These are phyloP conservation scores for Prionchulus punctatus DNA, from an alignment of 2,888 invertebrate species.

Conservation along the genomic window DNA sequence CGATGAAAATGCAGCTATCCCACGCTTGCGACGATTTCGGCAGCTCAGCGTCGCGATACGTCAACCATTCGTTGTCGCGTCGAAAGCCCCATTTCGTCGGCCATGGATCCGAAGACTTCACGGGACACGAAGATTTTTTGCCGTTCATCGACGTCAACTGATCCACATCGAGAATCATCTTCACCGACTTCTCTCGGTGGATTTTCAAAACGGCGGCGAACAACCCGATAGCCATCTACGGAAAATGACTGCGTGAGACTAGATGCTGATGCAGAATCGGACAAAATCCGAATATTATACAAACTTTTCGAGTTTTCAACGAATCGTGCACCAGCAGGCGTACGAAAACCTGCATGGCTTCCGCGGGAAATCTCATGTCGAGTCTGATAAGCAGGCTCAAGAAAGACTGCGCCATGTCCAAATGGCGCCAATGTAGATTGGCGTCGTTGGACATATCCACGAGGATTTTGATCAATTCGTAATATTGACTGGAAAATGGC, in stretches of 20 bases:
- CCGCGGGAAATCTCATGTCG: conserved; percentile 48
- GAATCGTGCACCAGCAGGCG: conserved; percentile 56
- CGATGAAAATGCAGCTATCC: conserved; percentile 53
- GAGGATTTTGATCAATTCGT: conserved; percentile 10
- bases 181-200: neutral
- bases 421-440: conserved; percentile 61
- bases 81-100: conserved; percentile 41
- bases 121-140: neutral
- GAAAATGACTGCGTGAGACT: conserved; percentile 9
- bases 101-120: too few relatives aligned
- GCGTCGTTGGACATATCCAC: conserved; percentile 8
- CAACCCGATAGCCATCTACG: conserved; percentile 46
- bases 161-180: neutral
- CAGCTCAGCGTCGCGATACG: conserved; percentile 46
- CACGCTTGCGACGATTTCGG: conserved; percentile 53
- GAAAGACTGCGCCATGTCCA: conserved; percentile 56
- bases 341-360: conserved; percentile 49
- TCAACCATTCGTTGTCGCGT: conserved; percentile 56
- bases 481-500: conserved; percentile 10
- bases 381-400: conserved; percentile 54
- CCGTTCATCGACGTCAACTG: neutral
- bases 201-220: conserved; percentile 47
- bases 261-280: neutral
- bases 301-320: conserved; percentile 53
- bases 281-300: conserved; percentile 2